Evolutionary conservation across 2,797 vertebrate genomes (phyloP).

Genomic region (Scyliorhinus canicula): DNA sequence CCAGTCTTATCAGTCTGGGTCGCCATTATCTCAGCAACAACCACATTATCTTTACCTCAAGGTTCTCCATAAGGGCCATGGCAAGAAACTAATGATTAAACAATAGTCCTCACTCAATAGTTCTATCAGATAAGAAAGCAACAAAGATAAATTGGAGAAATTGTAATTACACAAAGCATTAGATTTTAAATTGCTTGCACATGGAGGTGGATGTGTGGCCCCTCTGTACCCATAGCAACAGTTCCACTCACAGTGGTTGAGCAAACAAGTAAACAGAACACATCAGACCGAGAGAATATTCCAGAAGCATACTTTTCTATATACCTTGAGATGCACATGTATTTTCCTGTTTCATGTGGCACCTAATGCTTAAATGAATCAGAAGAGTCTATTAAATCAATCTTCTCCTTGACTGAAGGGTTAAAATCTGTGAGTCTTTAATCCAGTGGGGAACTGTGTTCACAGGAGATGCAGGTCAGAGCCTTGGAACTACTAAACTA

Average conservation of each 20-base stretch:
- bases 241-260: not conserved
- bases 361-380: not conserved
- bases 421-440: not conserved
- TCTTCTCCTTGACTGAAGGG: not conserved
- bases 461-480: constrained; percentile 1
- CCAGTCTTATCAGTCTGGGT: constrained; percentile 29
- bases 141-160: constrained; percentile 19
- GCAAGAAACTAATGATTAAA: constrained; percentile 6
- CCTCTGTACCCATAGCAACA: not conserved
- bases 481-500: not conserved
- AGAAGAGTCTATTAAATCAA: not conserved
- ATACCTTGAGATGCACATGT: not conserved
- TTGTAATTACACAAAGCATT: constrained; percentile 21
- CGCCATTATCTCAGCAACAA: not conserved
- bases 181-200: constrained; percentile 27
- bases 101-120: constrained; percentile 8
- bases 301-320: not conserved
- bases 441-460: not conserved
- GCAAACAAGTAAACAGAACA: not conserved
- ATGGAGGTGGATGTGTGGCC: not conserved
- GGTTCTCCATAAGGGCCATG: not conserved
- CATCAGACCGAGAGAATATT: not conserved
- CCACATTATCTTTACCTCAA: constrained; percentile 15
- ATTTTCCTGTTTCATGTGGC: not conserved
- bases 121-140: constrained; percentile 14